Evolutionary conservation across 2,888 invertebrate species (phyloP).

Genomic region (Chymomyza procnemis): DNA sequence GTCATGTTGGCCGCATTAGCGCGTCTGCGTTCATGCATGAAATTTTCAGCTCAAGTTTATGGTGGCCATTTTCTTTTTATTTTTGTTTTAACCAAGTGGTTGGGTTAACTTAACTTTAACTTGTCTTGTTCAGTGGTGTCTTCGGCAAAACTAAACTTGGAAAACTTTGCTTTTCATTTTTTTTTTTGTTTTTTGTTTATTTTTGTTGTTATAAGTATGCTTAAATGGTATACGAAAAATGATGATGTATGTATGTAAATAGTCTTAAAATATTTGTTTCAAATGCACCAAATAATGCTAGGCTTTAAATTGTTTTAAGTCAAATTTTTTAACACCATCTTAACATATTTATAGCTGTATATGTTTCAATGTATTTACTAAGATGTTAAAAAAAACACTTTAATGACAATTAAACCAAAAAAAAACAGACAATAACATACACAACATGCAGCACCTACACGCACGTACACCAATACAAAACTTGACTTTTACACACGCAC

Average conservation of each 20-base stretch:
- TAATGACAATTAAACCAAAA: neutral
- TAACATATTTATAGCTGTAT: neutral
- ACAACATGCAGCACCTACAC: neutral
- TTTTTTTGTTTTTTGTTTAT: too few relatives aligned
- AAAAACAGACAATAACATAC: neutral
- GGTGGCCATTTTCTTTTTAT: slow-evolving; percentile 3
- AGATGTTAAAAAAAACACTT: neutral
- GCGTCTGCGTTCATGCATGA: slow-evolving; percentile 55
- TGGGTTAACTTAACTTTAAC: neutral
- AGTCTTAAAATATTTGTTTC: neutral
- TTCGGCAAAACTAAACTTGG: neutral
- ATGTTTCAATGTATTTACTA: neutral
- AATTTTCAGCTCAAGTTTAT: slow-evolving; percentile 30
- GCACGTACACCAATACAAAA: slow-evolving; percentile 2
- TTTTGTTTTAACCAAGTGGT: neutral
- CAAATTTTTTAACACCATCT: neutral
- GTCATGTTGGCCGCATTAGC: slow-evolving; percentile 18
- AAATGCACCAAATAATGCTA: neutral
- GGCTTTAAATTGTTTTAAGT: neutral
- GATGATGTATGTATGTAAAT: neutral
- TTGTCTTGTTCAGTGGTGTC: neutral
- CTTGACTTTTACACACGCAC: slow-evolving; percentile 25
- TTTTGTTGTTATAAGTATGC: neutral
- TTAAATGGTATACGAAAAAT: neutral
- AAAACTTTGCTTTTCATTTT: too few relatives aligned